These are phyloP conservation scores for Xanthia icteritia DNA, from an alignment of 2,888 invertebrate species.

Conservation along the genomic window DNA sequence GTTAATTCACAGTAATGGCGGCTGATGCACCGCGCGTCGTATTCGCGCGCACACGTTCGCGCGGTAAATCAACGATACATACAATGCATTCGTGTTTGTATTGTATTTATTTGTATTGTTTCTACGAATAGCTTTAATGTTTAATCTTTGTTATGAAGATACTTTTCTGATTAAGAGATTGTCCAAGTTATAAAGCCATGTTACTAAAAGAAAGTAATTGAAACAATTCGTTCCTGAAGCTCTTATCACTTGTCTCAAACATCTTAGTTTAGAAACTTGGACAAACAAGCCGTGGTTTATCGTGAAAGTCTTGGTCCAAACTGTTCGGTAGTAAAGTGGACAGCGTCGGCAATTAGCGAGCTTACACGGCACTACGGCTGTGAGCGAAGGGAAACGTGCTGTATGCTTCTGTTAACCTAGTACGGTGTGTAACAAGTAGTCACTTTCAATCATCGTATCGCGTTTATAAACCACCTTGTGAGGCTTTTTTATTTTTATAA, in stretches of 20 bases:
- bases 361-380: not conserved
- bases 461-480: not conserved
- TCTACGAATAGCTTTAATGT: not conserved
- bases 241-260: conserved; percentile 18
- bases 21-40: conserved; percentile 19
- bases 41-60: conserved; percentile 35
- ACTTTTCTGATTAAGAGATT: not conserved
- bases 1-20: conserved; percentile 47
- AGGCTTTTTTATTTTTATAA: not conserved
- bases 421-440: not conserved
- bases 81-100: conserved; percentile 27
- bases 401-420: conserved; percentile 10
- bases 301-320: conserved; percentile 37
- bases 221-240: not conserved
- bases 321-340: conserved; percentile 10
- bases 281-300: conserved; percentile 22
- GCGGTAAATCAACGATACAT: conserved; percentile 43
- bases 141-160: not conserved
- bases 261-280: conserved; percentile 37
- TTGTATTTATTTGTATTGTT: conserved; percentile 28
- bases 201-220: not conserved
- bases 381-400: conserved; percentile 7
- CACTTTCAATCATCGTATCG: not conserved
- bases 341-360: conserved; percentile 46
- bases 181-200: not conserved